Conservation (phyloP, 1,140 invertebrate species). For the Bradynema listronoti region DNA sequence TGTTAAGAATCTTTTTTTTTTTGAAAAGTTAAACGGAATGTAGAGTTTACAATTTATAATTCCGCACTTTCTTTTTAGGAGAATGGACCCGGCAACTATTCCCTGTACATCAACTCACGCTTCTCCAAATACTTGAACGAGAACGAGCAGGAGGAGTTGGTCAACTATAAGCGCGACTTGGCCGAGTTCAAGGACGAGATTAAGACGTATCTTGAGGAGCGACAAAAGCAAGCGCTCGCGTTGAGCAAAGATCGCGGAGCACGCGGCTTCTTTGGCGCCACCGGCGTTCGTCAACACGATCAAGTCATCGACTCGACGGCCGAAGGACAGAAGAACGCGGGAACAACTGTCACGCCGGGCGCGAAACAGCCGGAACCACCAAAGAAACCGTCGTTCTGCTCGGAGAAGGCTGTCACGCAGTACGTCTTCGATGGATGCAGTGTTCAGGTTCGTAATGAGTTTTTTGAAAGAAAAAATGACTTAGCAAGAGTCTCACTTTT, state of each 20-base stretch:
- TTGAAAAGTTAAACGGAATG: not conserved
- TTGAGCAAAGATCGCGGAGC: constrained; percentile 8
- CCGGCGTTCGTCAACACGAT: not conserved
- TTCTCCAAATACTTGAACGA: constrained; percentile 27
- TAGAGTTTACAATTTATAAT: no score
- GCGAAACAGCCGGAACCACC: constrained; percentile 29
- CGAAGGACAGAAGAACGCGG: not conserved
- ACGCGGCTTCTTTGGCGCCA: not conserved
- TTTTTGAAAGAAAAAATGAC: constrained; percentile 1
- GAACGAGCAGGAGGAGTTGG: constrained; percentile 26
- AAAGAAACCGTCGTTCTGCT: constrained; percentile 33
- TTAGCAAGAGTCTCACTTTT: no score
- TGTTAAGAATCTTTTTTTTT: not conserved
- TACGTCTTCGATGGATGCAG: constrained; percentile 48
- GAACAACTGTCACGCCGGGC: not conserved
- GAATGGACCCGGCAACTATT: constrained; percentile 6
- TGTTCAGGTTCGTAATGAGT: constrained; percentile 40
- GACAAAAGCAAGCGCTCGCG: constrained; percentile 25
- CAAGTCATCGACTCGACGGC: not conserved
- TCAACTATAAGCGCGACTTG: constrained; percentile 18
- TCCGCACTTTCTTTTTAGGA: constrained; percentile 8
- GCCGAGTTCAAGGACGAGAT: constrained; percentile 4
- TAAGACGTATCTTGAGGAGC: constrained; percentile 21
- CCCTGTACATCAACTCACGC: constrained; percentile 23
- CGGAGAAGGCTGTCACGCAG: constrained; percentile 53